These are phyloP conservation scores for Steatocranus sp. DNA, from an alignment of 2,797 vertebrate species.

Conservation along the genomic window DNA sequence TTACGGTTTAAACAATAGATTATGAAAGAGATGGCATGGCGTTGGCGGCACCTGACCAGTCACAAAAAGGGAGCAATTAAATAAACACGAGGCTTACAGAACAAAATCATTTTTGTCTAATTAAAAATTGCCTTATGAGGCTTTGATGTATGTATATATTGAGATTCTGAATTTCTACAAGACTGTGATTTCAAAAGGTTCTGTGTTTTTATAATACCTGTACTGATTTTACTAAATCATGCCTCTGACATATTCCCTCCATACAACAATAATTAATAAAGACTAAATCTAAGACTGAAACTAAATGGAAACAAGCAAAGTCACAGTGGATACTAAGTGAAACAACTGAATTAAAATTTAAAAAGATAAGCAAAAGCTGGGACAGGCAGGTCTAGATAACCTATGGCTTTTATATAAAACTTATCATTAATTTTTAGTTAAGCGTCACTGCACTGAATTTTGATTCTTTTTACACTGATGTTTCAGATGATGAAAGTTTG, in stretches of 20 bases:
- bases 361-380: background rate
- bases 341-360: background rate
- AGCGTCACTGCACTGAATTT: background rate
- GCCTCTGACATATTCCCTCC: background rate
- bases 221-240: background rate
- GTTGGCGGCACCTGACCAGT: background rate
- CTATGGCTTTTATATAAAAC: background rate
- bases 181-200: background rate
- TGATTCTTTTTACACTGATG: background rate
- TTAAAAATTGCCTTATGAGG: background rate
- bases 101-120: background rate
- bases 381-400: background rate
- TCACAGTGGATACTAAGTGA: background rate
- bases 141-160: background rate
- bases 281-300: background rate
- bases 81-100: background rate
- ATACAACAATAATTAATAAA: background rate
- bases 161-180: background rate
- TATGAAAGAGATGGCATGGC: background rate
- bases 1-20: background rate
- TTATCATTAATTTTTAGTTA: background rate
- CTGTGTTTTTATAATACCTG: background rate
- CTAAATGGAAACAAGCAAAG: background rate
- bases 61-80: background rate
- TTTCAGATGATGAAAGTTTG: background rate